Base-by-base conservation (phyloP, 2,797 vertebrate species). In the Ctenosaura bakeri region DNA sequence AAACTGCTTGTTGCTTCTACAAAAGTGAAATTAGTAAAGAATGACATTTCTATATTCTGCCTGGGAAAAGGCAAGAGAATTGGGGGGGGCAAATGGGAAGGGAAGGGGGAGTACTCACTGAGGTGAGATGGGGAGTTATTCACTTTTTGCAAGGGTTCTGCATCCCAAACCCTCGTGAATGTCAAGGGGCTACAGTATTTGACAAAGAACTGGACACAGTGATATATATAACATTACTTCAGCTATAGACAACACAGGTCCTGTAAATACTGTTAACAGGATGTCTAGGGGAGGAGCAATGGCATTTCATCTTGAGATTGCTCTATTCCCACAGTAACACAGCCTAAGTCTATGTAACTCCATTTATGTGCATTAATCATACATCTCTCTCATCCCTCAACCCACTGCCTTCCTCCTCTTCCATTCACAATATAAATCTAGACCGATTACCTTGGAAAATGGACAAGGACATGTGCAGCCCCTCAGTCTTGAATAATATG, bases 211-310 rank as follows among this genome's bases (percentile, higher is more conserved):
- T 6, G 56, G 90, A 87, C 52, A 59, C 64, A 42, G 71, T 91
- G 91, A 92, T 93, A 79, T 42, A 79, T 42, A 89, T 93, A 91
- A 77, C 85, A 92, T 86, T 78, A 82, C 89, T 62, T 64, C 83
- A 86, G 69, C 91, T 7, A 64, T 22, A 64, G 62, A 64, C 22
- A 94, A 83, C 88, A 92, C 74, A 66, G 88, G 76, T 89, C 73
- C 83, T 89, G 89, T 90, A 94, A 95, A 94, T 92, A 92, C 18
- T 78, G 89, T 93, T 91, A 92, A 93, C 91, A 89, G 83, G 0
- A 62, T 92, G 90, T 71, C 89, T 92, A 84, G 10, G 81, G 74
- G 35, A 92, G 93, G 56, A 92, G 0, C 86, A 93, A 92, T 77
- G 91, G 88, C 92, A 92, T 73, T 88, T 93, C 82, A 82, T 86